These are phyloP conservation scores for Ganaspis sp. DNA, from an alignment of 1,140 invertebrate genomes.

Conservation along the genomic window DNA sequence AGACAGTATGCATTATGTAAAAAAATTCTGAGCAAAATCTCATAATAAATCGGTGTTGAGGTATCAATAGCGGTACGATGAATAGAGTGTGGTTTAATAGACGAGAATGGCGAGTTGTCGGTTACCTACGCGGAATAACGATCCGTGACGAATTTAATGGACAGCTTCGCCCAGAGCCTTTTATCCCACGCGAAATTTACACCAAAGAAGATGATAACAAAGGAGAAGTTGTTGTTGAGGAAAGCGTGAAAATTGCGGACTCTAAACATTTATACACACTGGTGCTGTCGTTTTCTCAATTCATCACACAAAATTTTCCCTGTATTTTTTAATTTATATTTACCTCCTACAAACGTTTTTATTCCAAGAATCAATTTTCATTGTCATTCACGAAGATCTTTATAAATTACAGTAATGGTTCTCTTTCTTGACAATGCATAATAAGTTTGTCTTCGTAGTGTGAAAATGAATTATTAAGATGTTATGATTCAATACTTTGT, in stretches of 20 bases:
- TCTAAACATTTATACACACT: conserved; percentile 18
- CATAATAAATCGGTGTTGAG: conserved; percentile 38
- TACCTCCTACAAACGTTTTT: neutral
- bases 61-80: conserved; percentile 35
- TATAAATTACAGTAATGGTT: neutral
- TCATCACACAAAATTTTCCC: neutral
- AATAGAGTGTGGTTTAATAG: conserved; percentile 39
- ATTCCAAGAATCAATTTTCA: neutral
- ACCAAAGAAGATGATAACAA: conserved; percentile 7
- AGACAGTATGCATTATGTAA: neutral
- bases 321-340: neutral
- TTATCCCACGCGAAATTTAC: conserved; percentile 33
- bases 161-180: conserved; percentile 26
- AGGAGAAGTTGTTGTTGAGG: neutral
- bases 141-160: conserved; percentile 47
- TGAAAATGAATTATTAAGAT: neutral
- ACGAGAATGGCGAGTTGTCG: conserved; percentile 19
- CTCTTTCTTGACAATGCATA: neutral
- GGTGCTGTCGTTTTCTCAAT: neutral
- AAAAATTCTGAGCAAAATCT: conserved; percentile 21
- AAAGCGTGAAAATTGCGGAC: conserved; percentile 43
- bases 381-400: neutral
- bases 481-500: neutral
- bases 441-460: neutral
- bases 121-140: conserved; percentile 42